Percentiles rank a stretch among this genome's conserved stretches.
Evolutionary conservation across 2,888 invertebrate species (phyloP).

Genomic region (Catocala fraxini): DNA sequence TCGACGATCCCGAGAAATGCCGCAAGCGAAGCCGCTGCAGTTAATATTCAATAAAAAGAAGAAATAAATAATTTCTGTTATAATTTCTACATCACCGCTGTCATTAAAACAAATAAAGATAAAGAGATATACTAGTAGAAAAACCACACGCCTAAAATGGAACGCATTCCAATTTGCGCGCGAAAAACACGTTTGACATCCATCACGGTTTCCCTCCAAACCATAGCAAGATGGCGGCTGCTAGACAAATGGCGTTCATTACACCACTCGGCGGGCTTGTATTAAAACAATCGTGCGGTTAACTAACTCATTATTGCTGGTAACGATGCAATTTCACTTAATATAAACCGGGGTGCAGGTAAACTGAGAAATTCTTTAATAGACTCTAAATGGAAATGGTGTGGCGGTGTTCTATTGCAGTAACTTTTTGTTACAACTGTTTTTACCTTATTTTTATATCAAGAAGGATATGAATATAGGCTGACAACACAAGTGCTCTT

Average conservation of each 20-base stretch:
- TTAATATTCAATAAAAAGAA: no score
- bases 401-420: neutral
- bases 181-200: constrained; percentile 25
- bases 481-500: no score
- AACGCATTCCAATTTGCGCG: constrained; percentile 2
- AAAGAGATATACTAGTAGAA: no score
- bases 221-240: constrained; percentile 39
- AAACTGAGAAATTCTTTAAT: constrained; percentile 16
- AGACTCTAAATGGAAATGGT: neutral
- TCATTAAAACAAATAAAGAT: no score
- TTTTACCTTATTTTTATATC: no score
- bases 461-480: no score
- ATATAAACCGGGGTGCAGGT: constrained; percentile 45
- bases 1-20: no score
- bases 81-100: no score
- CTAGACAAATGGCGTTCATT: constrained; percentile 55
- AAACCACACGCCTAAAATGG: neutral
- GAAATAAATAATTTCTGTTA: no score
- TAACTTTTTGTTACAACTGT: no score
- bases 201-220: constrained; percentile 40
- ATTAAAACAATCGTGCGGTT: constrained; percentile 62
- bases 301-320: constrained; percentile 63
- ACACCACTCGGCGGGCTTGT: constrained; percentile 47
- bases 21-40: no score
- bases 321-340: constrained; percentile 65